A percentile compares a stretch with the other conserved stretches of the same genome.
These are phyloP conservation scores for Archaeoteleia sp. DNA, from an alignment of 2,888 invertebrate genomes.

Conservation along the genomic window DNA sequence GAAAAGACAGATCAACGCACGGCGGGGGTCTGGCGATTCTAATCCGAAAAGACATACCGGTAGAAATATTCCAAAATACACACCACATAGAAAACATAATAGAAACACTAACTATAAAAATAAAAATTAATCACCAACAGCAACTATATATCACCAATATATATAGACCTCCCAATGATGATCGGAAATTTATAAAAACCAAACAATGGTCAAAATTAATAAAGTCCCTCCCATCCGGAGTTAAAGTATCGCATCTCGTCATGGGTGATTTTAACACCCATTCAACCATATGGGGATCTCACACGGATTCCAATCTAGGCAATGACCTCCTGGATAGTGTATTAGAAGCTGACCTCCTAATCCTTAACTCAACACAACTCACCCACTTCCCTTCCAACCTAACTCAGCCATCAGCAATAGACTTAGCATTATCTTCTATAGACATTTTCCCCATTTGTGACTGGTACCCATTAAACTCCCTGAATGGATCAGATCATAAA, in stretches of 20 bases:
- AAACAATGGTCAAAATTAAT: neutral
- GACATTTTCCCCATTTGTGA: neutral
- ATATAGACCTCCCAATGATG: neutral
- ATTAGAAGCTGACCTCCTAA: neutral
- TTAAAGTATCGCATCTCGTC: neutral
- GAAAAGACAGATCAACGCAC: too few relatives aligned
- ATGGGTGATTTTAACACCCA: conserved; percentile 1
- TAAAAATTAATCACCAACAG: neutral
- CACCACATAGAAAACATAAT: neutral
- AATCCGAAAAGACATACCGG: neutral
- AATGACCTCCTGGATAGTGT: neutral
- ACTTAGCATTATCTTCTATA: neutral
- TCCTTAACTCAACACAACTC: neutral
- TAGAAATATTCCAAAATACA: neutral
- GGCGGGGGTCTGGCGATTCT: too few relatives aligned
- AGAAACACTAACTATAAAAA: neutral
- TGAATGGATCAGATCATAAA: neutral
- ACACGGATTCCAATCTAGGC: neutral
- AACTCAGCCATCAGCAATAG: neutral
- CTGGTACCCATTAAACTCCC: neutral
- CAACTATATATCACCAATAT: neutral
- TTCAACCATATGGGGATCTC: neutral
- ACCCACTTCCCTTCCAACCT: conserved; percentile 2
- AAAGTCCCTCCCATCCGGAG: neutral
- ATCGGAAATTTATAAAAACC: neutral